Evolutionary conservation across 2,888 invertebrate species (phyloP), one percentile per base, ranked within the genome.

Genomic region (Brachypalpus laphriformis): DNA sequence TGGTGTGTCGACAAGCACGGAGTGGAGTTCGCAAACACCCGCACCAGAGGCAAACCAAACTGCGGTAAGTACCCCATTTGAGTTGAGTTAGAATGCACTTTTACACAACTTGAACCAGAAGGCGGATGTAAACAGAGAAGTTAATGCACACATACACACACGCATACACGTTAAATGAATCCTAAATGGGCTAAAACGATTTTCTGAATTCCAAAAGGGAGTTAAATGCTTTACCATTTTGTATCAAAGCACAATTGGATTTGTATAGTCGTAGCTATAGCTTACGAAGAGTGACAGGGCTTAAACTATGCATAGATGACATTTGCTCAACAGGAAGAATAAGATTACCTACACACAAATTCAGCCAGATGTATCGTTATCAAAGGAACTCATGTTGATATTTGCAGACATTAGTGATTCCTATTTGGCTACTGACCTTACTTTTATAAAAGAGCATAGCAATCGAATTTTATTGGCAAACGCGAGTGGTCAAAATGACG

Each of bases 1-100:
- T 98, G 98, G 98, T 98, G 97, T 93, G 97, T 97, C 88, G 97
- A 98, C 93, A 95, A 96, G 91, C 97, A 97, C 92, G 98, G 98
- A 71, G 96, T 96, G 54, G 97, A 97, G 93, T 95, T 95, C 89
- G 94, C 97, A 88, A 96, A 96, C 91, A 96, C 97, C 87, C 95
- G 97, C 90, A 95, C 96, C 87, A 93, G 95, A 91, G 95, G 96
- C 92, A 96, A 95, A 92, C 96, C 96, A 78, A 95, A 95, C 92
- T 96, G 96, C 91, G 95, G 96, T 96, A 93, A 93, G 94, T 93
- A 59, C 25, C 20, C 51, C 70, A 54, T 75, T 71, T 37, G 18
- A 18, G 25, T 65, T 42, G 54, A 47, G 68, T 70, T 75, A 49
- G 75, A 71, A 71, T 76, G 59, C 61, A 71, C 28, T 81, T 68